A percentile compares a stretch with the other conserved stretches of the same genome.
Conservation (phyloP, 2,797 vertebrate genomes). For the Zenarchopterus dispar region DNA sequence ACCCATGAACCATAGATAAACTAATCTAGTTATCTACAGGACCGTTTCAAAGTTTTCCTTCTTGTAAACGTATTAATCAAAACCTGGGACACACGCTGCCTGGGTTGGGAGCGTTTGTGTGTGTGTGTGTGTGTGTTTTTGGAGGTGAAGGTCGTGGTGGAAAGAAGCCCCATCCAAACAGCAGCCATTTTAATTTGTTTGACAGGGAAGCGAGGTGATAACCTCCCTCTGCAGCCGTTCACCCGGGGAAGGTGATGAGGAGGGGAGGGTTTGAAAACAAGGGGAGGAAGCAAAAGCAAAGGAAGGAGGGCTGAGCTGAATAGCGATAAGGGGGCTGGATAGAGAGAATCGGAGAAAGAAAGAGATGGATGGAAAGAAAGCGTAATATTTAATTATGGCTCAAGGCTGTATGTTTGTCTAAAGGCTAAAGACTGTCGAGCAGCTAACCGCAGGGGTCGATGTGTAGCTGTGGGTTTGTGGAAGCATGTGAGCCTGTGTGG, state of each 20-base stretch:
- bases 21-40: neutral
- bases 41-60: neutral
- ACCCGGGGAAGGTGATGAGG: constrained; percentile 18
- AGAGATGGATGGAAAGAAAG: constrained; percentile 48
- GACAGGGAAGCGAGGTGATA: constrained; percentile 69
- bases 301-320: constrained; percentile 58
- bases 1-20: neutral
- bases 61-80: constrained; percentile 4
- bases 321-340: constrained; percentile 56
- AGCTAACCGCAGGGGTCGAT: constrained; percentile 70
- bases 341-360: constrained; percentile 48
- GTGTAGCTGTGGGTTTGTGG: constrained; percentile 58
- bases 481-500: constrained; percentile 56
- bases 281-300: constrained; percentile 39
- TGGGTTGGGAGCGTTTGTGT: constrained; percentile 4
- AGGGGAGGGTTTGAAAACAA: constrained; percentile 36
- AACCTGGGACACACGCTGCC: neutral
- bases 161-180: constrained; percentile 68
- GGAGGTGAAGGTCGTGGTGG: constrained; percentile 64
- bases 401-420: constrained; percentile 79
- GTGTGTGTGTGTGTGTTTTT: constrained; percentile 20
- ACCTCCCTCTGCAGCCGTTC: constrained; percentile 57
- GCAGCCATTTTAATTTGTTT: constrained; percentile 78
- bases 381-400: constrained; percentile 77
- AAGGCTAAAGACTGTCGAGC: constrained; percentile 79